Evolutionary conservation across 2,113 vertebrate species (phyloP).

Genomic region (Bucco capensis): DNA sequence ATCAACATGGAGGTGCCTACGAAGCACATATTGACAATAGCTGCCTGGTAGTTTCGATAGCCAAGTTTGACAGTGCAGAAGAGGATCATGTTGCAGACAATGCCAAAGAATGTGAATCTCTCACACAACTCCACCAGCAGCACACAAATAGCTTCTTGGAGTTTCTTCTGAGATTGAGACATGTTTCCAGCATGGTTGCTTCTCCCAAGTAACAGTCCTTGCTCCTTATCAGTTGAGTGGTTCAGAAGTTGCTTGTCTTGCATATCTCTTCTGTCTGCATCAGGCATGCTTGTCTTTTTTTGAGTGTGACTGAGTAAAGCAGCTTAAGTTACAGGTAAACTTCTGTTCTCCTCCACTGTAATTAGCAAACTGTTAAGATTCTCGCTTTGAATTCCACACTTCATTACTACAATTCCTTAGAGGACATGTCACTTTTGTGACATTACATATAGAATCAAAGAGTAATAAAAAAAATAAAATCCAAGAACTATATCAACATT

Average conservation of each 20-base stretch:
- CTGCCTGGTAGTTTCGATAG: slow-evolving; percentile 82
- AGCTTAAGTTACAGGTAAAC: background rate
- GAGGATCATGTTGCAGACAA: slow-evolving; percentile 90
- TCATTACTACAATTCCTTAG: slow-evolving; percentile 51
- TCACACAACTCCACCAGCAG: slow-evolving; percentile 89
- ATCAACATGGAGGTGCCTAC: slow-evolving; percentile 80
- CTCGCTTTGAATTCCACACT: slow-evolving; percentile 70
- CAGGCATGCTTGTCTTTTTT: slow-evolving; percentile 54
- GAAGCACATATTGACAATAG: slow-evolving; percentile 86
- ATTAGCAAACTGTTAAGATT: slow-evolving; percentile 50
- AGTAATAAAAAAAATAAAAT: background rate
- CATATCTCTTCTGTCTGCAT: background rate
- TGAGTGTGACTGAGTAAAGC: background rate
- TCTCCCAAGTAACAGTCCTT: background rate
- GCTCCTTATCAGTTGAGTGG: background rate
- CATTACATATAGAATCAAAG: background rate
- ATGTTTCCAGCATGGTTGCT: background rate
- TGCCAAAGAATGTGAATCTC: slow-evolving; percentile 88
- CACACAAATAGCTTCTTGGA: slow-evolving; percentile 75
- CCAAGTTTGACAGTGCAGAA: slow-evolving; percentile 87
- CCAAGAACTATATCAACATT: background rate
- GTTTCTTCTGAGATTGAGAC: background rate
- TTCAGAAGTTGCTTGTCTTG: background rate
- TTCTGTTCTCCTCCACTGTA: slow-evolving; percentile 22
- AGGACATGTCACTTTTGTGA: slow-evolving; percentile 33